Evolutionary conservation across 1,140 invertebrate genomes (phyloP).

Genomic region (Lethrus apterus): DNA sequence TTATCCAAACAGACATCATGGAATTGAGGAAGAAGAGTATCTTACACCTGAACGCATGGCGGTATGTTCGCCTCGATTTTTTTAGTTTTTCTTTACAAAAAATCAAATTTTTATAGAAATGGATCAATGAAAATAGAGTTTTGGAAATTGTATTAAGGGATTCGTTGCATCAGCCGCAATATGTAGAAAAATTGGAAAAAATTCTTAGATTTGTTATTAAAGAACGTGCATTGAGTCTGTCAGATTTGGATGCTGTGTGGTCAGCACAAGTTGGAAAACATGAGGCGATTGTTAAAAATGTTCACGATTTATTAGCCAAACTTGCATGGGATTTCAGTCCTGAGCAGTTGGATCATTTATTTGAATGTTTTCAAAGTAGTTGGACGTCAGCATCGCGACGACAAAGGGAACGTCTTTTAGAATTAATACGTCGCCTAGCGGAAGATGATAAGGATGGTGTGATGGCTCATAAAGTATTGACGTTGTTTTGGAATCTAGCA

Average conservation of each 20-base stretch:
- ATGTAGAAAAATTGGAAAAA: constrained; percentile 97
- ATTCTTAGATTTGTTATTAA: constrained; percentile 95
- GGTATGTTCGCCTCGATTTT: constrained; percentile 61
- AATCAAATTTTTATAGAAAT: constrained; percentile 58
- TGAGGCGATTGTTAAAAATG: constrained; percentile 94
- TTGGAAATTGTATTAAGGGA: constrained; percentile 92
- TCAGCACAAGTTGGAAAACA: constrained; percentile 92
- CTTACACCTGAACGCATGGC: constrained; percentile 89
- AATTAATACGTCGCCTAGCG: constrained; percentile 88
- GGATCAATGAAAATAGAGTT: constrained; percentile 95
- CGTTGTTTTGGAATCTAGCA: constrained; percentile 94
- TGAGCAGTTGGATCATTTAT: constrained; percentile 94
- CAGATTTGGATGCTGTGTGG: constrained; percentile 94
- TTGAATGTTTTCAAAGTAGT: constrained; percentile 91
- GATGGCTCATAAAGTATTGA: constrained; percentile 97
- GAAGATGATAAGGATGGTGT: constrained; percentile 97
- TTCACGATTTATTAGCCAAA: constrained; percentile 93
- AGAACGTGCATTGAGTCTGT: constrained; percentile 82
- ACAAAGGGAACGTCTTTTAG: constrained; percentile 90
- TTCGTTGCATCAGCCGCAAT: constrained; percentile 94
- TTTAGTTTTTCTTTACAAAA: constrained; percentile 22
- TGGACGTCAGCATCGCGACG: constrained; percentile 95
- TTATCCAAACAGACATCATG: constrained; percentile 66
- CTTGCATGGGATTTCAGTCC: constrained; percentile 97
- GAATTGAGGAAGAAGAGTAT: constrained; percentile 82